Conservation (phyloP, 2,113 vertebrate genomes). For the Semicossyphus pulcher region DNA sequence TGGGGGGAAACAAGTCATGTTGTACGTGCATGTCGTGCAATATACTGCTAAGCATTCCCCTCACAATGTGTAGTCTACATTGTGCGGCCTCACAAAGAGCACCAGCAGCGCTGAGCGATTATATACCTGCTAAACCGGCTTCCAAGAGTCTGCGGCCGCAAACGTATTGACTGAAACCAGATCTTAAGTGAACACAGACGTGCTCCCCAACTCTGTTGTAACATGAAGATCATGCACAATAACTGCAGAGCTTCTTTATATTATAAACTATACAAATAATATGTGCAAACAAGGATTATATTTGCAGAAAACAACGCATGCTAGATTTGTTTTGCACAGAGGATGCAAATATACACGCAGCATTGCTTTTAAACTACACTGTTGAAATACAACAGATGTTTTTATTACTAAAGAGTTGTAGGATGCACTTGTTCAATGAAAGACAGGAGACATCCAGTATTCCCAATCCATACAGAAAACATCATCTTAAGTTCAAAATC, state of each 20-base stretch:
- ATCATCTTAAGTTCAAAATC: no score
- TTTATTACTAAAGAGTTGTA: no score
- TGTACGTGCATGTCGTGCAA: neutral
- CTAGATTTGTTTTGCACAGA: no score
- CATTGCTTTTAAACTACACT: neutral
- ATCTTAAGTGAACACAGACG: constrained; percentile 30
- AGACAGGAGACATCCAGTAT: no score
- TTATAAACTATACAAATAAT: neutral
- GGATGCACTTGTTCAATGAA: no score
- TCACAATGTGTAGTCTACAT: constrained; percentile 33
- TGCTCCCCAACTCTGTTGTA: constrained; percentile 16
- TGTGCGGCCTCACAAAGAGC: constrained; percentile 33
- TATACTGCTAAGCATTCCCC: neutral
- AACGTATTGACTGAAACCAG: constrained; percentile 55
- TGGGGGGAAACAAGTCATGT: neutral
- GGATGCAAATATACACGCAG: neutral
- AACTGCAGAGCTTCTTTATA: neutral
- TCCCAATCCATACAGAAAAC: no score
- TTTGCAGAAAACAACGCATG: no score
- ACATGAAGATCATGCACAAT: neutral
- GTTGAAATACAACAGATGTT: no score
- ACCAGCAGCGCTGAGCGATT: constrained; percentile 24
- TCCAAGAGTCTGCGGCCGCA: constrained; percentile 1
- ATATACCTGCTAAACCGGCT: constrained; percentile 66
- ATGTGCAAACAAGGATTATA: no score